Percentiles rank a stretch among this genome's conserved stretches.
Conservation (phyloP, 2,113 vertebrate species). For the Columbina picui region DNA sequence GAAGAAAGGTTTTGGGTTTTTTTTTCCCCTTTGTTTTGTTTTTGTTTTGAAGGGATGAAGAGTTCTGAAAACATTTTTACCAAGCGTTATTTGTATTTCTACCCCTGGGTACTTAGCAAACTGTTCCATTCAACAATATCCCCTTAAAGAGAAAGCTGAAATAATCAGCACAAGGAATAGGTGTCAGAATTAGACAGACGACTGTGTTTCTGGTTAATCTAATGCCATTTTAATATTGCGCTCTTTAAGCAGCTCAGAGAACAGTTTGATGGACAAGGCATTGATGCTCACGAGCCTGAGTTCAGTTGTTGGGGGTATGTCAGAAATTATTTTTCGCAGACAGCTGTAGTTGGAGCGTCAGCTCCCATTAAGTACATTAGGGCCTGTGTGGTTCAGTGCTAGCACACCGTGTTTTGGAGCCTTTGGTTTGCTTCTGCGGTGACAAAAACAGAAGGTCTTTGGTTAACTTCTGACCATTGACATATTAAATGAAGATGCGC, state of each 20-base stretch:
- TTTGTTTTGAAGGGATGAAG: neutral
- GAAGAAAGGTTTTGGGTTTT: neutral
- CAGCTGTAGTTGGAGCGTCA: neutral
- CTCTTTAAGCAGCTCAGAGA: constrained; percentile 34
- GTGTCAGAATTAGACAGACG: constrained; percentile 11
- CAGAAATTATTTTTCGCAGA: constrained; percentile 49
- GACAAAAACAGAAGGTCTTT: constrained; percentile 49
- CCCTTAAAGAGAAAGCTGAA: neutral
- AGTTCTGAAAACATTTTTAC: neutral
- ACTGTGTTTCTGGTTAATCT: constrained; percentile 25
- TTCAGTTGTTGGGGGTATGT: constrained; percentile 14
- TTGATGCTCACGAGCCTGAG: neutral
- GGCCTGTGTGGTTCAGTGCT: neutral
- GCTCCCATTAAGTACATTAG: neutral
- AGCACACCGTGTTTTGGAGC: neutral
- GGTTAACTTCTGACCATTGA: constrained; percentile 71
- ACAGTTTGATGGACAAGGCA: constrained; percentile 47
- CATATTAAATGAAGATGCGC: constrained; percentile 73
- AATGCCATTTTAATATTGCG: constrained; percentile 47
- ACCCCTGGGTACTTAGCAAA: neutral
- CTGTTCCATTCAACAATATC: neutral
- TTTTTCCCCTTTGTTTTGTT: neutral
- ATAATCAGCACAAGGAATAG: constrained; percentile 1
- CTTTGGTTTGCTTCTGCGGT: constrained; percentile 12
- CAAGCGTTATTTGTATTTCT: neutral